Evolutionary conservation across 2,888 invertebrate species (phyloP), one percentile per base, ranked within the genome.

Genomic region (Antheraea yamamai): DNA sequence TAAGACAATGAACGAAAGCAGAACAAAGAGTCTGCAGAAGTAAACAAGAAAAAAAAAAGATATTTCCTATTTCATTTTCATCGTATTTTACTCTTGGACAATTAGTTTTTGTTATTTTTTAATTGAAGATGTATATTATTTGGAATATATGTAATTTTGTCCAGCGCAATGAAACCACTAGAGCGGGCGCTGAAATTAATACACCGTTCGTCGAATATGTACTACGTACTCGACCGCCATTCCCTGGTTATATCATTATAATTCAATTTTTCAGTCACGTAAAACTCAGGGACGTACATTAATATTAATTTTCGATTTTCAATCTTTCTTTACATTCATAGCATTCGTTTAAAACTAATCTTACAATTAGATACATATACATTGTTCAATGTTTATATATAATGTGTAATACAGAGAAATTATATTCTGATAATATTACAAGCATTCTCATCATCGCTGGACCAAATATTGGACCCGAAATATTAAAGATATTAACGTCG

Each of bases 401-500:
- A 12, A 39, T 70, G 39, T 39, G 64, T 16, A 16, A 26, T 66
- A 70, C 1, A 68, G n/a, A 70, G 2, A 70, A 70, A 70, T 70
- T 20, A 39, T 39, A 39, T 39, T 70, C 8, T 39, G 70, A 70
- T 39, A 70, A 39, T 68, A 47, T 70, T 70, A 70, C 70, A 70
- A 39, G 70, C 35, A 74, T 74, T 55, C 26, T 75, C 39, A 30
- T 52, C 58, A 66, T 72, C 71, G 72, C 61, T 79, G 79, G 79
- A 77, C 78, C 79, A 72, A 76, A 75, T 74, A 70, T 77, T 79
- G 79, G 79, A 76, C 79, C 79, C 79, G 73, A 76, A 73, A 76
- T 76, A 74, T 72, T 76, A 58, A 35, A 75, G 75, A 55, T 74
- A 72, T 73, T 72, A 73, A 73, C 73, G 73, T 76, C 39, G 55